Evolutionary conservation across 2,797 vertebrate genomes (phyloP).

Genomic region (Todus mexicanus): DNA sequence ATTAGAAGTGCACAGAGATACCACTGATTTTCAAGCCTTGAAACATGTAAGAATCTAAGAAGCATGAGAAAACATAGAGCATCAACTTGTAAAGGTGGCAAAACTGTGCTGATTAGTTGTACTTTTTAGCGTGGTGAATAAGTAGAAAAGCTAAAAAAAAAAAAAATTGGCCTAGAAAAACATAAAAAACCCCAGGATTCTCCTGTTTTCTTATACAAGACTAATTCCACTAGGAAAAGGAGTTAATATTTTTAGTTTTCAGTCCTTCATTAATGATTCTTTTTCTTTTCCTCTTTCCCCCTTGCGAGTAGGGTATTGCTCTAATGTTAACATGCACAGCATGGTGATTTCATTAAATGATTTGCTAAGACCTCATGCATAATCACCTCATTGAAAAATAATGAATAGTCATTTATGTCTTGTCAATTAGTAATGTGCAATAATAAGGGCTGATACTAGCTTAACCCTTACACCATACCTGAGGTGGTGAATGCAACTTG

Average conservation of each 20-base stretch:
- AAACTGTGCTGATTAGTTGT: not conserved
- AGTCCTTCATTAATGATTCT: not conserved
- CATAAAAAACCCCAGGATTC: not conserved
- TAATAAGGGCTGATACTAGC: not conserved
- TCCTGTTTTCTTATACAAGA: not conserved
- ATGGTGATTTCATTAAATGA: not conserved
- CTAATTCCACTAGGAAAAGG: not conserved
- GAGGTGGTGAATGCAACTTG: not conserved
- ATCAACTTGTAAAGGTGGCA: not conserved
- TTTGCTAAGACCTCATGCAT: not conserved
- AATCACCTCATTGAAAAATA: constrained; percentile 22
- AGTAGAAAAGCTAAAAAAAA: not conserved
- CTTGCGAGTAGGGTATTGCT: not conserved
- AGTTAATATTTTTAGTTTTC: not conserved
- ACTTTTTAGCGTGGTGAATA: not conserved
- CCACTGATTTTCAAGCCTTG: not conserved
- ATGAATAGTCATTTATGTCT: not conserved
- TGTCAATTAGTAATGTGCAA: not conserved
- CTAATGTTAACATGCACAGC: not conserved
- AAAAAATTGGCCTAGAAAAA: not conserved
- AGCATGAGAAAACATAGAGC: not conserved
- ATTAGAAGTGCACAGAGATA: not conserved
- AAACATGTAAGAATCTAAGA: not conserved
- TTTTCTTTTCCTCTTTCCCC: not conserved
- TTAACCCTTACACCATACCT: not conserved